Evolutionary conservation across 2,888 invertebrate species (phyloP).

Genomic region (Sesia bembeciformis): DNA sequence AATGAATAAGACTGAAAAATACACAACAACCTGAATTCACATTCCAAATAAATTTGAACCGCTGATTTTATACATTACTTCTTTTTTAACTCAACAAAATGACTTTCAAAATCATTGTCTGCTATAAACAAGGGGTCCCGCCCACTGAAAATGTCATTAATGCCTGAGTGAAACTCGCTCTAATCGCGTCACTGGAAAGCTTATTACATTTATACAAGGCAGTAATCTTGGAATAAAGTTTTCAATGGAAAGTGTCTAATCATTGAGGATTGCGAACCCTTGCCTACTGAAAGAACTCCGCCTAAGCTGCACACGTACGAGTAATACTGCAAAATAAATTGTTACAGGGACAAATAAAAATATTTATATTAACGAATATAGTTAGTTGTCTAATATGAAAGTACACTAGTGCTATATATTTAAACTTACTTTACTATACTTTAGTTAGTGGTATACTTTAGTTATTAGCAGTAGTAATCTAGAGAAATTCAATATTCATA

Average conservation of each 20-base stretch:
- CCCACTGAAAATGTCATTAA: slow-evolving; percentile 73
- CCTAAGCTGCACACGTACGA: slow-evolving; percentile 20
- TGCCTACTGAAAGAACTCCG: slow-evolving; percentile 55
- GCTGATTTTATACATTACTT: slow-evolving; percentile 7
- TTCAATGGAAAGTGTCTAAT: slow-evolving; percentile 70
- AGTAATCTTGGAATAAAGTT: slow-evolving; percentile 74
- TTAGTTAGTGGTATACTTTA: no score
- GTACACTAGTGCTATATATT: no score
- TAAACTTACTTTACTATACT: no score
- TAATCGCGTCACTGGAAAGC: slow-evolving; percentile 73
- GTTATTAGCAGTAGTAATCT: no score
- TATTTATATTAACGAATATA: no score
- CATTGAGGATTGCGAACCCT: slow-evolving; percentile 69
- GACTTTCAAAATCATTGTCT: slow-evolving; percentile 72
- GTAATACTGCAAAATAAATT: slow-evolving; percentile 11
- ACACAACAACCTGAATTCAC: neutral
- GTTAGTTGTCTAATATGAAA: no score
- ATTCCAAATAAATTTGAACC: neutral
- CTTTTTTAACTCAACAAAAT: slow-evolving; percentile 55
- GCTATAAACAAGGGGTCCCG: slow-evolving; percentile 49
- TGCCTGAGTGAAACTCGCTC: slow-evolving; percentile 69
- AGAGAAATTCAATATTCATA: no score
- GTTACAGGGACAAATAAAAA: no score
- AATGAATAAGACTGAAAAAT: no score
- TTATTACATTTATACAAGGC: slow-evolving; percentile 73